A percentile compares a stretch with the other conserved stretches of the same genome.
phyloP scores from a whole-genome alignment of 2,888 invertebrate genomes.

The Holacanthella duospinosa region DNA sequence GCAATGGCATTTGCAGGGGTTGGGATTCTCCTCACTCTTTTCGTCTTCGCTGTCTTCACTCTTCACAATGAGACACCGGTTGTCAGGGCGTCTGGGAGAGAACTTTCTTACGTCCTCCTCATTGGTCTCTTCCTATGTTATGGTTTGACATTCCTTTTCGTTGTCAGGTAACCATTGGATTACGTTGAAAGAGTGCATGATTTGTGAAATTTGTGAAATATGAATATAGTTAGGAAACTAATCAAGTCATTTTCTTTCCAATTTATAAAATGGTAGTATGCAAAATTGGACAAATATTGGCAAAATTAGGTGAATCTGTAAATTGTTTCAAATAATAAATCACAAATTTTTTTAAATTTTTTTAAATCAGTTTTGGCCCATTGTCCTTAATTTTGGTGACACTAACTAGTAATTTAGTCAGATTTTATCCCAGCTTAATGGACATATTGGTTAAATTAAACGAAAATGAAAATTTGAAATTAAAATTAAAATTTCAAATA shows the following conservation, averaged over 20 bases:
- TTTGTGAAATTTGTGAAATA: not conserved
- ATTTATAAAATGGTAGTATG: too few species aligned
- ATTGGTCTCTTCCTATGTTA: slow-evolving; percentile 84
- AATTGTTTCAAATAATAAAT: too few species aligned
- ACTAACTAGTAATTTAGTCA: too few species aligned
- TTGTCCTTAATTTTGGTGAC: too few species aligned
- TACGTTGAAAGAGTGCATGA: not conserved
- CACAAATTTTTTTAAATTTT: too few species aligned
- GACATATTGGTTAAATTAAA: too few species aligned
- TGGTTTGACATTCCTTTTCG: slow-evolving; percentile 80
- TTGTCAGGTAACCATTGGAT: slow-evolving; percentile 47
- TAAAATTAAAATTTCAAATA: too few species aligned
- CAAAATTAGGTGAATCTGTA: not conserved
- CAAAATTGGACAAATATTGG: not conserved
- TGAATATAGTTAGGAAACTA: too few species aligned
- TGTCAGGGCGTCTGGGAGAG: slow-evolving; percentile 88
- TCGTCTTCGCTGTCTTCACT: slow-evolving; percentile 69
- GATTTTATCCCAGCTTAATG: too few species aligned
- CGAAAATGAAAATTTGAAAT: too few species aligned
- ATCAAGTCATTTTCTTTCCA: too few species aligned
- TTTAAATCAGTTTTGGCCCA: too few species aligned
- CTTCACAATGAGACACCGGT: slow-evolving; percentile 87
- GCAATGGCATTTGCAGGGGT: slow-evolving; percentile 80
- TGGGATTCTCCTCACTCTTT: slow-evolving; percentile 67
- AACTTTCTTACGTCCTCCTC: slow-evolving; percentile 80